Evolutionary conservation across 1,140 invertebrate genomes (phyloP).

Genomic region (Drosophila nigromelanica): DNA sequence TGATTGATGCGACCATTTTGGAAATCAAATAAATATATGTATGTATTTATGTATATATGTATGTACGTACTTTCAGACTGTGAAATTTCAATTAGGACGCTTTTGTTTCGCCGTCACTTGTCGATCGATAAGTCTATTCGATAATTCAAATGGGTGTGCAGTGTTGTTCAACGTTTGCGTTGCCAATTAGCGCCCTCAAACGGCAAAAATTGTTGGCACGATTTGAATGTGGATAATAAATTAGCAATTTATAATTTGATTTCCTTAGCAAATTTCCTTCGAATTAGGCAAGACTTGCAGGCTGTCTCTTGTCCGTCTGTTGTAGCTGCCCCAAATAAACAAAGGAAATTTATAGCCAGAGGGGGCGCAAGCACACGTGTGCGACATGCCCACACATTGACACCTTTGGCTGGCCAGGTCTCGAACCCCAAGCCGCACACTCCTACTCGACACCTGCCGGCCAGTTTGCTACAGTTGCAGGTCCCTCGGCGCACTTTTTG

Average conservation of each 20-base stretch:
- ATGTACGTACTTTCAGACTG: conserved; percentile 25
- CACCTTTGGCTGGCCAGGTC: conserved; percentile 49
- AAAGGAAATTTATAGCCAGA: conserved; percentile 72
- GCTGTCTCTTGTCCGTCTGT: conserved; percentile 29
- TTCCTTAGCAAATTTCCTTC: conserved; percentile 72
- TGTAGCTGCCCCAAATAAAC: conserved; percentile 50
- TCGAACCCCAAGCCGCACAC: conserved; percentile 22
- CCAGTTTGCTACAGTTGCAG: conserved; percentile 50
- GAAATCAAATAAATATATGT: conserved; percentile 49
- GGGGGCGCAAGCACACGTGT: conserved; percentile 54
- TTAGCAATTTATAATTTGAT: conserved; percentile 76
- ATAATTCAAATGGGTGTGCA: conserved; percentile 45
- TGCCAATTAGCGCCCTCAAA: conserved; percentile 49
- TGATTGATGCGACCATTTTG: conserved; percentile 62
- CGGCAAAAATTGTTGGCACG: conserved; percentile 25
- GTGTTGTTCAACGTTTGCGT: not conserved
- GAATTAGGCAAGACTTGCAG: conserved; percentile 15
- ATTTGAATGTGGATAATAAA: conserved; percentile 58
- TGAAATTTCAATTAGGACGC: conserved; percentile 75
- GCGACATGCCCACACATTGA: conserved; percentile 78
- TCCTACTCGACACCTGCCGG: conserved; percentile 9
- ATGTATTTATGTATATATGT: conserved; percentile 17
- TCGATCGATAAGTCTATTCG: conserved; percentile 47
- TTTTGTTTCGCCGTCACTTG: conserved; percentile 51
- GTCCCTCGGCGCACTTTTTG: conserved; percentile 68